These are phyloP conservation scores for Chromoteleia sp. DNA, from an alignment of 2,888 invertebrate genomes.

Conservation along the genomic window DNA sequence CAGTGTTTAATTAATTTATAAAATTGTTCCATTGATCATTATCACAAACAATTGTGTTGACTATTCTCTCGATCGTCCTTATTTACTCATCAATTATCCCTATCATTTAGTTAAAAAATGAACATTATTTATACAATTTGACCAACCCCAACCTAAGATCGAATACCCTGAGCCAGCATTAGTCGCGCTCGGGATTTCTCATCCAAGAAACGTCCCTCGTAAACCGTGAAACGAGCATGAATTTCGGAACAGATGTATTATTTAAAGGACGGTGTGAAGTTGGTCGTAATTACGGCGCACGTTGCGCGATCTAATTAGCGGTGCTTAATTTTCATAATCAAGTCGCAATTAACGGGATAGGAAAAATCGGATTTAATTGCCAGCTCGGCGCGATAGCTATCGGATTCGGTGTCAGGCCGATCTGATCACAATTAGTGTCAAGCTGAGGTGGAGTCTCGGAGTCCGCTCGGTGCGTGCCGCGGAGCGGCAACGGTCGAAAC, in stretches of 20 bases:
- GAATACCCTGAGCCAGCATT: no score
- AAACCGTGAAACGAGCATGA: conserved; percentile 33
- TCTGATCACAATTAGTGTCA: conserved; percentile 65
- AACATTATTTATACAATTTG: no score
- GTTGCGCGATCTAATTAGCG: conserved; percentile 60
- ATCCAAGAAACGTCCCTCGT: conserved; percentile 1
- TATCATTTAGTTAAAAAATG: no score
- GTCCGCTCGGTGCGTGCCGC: conserved; percentile 14
- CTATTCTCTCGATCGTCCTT: no score
- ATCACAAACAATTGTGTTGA: no score
- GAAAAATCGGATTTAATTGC: conserved; percentile 60
- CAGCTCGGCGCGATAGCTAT: conserved; percentile 40
- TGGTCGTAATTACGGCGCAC: conserved; percentile 50
- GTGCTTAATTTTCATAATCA: conserved; percentile 60
- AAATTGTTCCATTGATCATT: no score
- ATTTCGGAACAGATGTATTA: conserved; percentile 57
- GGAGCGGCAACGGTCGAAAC: conserved; percentile 46
- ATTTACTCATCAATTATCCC: no score
- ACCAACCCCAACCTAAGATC: no score
- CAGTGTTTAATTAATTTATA: no score
- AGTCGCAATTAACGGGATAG: conserved; percentile 57
- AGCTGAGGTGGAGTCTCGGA: conserved; percentile 21
- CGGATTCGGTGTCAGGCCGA: conserved; percentile 33
- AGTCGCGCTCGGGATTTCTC: no score
- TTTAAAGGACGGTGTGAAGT: conserved; percentile 66